phyloP scores from a whole-genome alignment of 2,888 invertebrate species.

The Vannuccia rotundouncinata region DNA sequence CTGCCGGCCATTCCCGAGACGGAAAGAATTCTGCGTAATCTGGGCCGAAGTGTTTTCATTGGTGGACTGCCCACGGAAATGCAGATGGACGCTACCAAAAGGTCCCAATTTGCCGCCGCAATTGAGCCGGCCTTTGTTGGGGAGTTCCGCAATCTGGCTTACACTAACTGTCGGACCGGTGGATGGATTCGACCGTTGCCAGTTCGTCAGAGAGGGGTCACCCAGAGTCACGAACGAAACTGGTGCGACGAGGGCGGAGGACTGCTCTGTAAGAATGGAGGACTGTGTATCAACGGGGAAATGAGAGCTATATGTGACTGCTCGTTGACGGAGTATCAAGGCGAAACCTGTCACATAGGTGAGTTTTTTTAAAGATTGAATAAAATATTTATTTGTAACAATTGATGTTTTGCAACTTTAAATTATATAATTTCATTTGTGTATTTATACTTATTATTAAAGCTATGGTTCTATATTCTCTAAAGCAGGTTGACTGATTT shows the following conservation, averaged over 20 bases:
- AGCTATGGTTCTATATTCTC: too few relatives aligned
- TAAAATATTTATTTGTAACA: too few relatives aligned
- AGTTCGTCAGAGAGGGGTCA: not conserved
- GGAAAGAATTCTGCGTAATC: not conserved
- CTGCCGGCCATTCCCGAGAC: not conserved
- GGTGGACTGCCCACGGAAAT: constrained; percentile 24
- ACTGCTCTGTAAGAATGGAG: constrained; percentile 83
- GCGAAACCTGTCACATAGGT: constrained; percentile 83
- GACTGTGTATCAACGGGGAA: constrained; percentile 83
- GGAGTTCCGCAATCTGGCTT: constrained; percentile 26
- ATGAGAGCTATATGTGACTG: constrained; percentile 89
- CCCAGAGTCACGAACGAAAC: not conserved
- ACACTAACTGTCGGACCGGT: not conserved
- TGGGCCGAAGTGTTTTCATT: not conserved
- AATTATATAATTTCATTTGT: too few relatives aligned
- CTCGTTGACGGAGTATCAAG: constrained; percentile 75
- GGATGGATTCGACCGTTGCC: not conserved
- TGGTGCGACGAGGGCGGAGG: not conserved
- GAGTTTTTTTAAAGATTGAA: constrained; percentile 44
- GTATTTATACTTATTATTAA: too few relatives aligned
- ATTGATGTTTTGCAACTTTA: too few relatives aligned
- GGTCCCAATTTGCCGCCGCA: constrained; percentile 1
- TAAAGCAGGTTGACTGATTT: too few relatives aligned
- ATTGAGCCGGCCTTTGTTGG: constrained; percentile 24
- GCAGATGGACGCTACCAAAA: not conserved